These are phyloP conservation scores for Ceraclea dissimilis DNA, from an alignment of 2,888 invertebrate species.

Conservation along the genomic window DNA sequence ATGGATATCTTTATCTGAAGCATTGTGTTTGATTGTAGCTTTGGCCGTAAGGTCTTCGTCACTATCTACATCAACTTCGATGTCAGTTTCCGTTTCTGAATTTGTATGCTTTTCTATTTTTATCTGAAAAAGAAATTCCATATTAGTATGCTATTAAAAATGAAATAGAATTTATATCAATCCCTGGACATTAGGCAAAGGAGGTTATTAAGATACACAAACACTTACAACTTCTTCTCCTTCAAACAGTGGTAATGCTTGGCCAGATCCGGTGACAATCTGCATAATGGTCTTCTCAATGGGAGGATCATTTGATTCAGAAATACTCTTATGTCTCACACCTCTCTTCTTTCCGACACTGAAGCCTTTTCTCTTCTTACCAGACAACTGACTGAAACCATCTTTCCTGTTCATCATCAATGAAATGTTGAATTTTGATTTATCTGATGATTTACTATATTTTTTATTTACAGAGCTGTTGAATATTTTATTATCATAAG, in stretches of 20 bases:
- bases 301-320: not conserved
- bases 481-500: not conserved
- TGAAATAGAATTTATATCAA: too few species aligned
- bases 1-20: not conserved
- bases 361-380: slow-evolving; percentile 14
- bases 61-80: slow-evolving; percentile 55
- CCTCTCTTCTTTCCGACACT: slow-evolving; percentile 10
- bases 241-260: slow-evolving; percentile 48
- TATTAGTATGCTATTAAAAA: too few species aligned
- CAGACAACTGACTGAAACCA: slow-evolving; percentile 12
- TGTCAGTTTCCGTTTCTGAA: slow-evolving; percentile 47
- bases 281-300: slow-evolving; percentile 32
- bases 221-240: slow-evolving; percentile 54
- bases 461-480: not conserved
- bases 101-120: slow-evolving; percentile 46
- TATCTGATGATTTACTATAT: not conserved
- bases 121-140: slow-evolving; percentile 33
- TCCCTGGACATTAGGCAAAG: too few species aligned
- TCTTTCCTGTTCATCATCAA: slow-evolving; percentile 18
- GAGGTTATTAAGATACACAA: too few species aligned
- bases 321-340: not conserved
- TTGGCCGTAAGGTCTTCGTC: slow-evolving; percentile 33
- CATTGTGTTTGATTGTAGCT: not conserved
- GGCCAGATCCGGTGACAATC: slow-evolving; percentile 46
- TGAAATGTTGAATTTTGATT: slow-evolving; percentile 23